Evolutionary conservation across 2,888 invertebrate species (phyloP), one percentile per base, ranked within the genome.

Genomic region (Blastobasis lacticolella): DNA sequence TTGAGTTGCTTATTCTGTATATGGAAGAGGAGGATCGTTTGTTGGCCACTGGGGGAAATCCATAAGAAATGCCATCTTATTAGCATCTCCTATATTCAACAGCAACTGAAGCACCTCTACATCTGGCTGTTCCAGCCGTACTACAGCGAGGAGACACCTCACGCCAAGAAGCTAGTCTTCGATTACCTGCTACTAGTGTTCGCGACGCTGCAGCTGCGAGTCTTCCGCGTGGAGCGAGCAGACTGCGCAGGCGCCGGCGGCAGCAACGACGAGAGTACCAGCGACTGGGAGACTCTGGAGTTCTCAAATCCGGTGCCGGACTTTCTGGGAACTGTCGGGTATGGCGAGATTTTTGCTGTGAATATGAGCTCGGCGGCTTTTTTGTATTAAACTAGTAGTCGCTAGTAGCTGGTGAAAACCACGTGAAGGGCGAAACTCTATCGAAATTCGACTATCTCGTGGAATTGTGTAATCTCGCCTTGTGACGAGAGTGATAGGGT

Each of bases 111-210:
- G 57, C 81, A 83, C 56, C 56, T 97, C 8, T 94, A 96, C 63
- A 94, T 94, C 38, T 99, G 97, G 97, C 91, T 97, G 57, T 97
- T 92, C 82, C 87, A 99, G 37, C 96, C 98, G 0, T 95, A 96
- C 75, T 91, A 92, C 37, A 78, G 90, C 46, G 85, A 91, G 47
- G 85, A 91, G 61, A 92, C 94, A 8, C 96, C 95, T 0, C 92
- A 94, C 66, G 90, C 95, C 0, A 87, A 91, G 52, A 96, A 97
- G 78, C 85, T 99, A 6, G 90, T 97, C 47, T 96, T 96, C 71
- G 99, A 99, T 81, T 97, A 96, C 71, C 90, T 97, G 63, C 90
- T 98, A 36, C 82, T 99, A 23, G 71, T 98, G 54, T 92, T 97
- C 71, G 93, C 96, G 38, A 92, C 95, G 57, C 91, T 97, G 1